Conservation (phyloP, 2,888 invertebrate genomes). For the Chrysopilus asiliformis region DNA sequence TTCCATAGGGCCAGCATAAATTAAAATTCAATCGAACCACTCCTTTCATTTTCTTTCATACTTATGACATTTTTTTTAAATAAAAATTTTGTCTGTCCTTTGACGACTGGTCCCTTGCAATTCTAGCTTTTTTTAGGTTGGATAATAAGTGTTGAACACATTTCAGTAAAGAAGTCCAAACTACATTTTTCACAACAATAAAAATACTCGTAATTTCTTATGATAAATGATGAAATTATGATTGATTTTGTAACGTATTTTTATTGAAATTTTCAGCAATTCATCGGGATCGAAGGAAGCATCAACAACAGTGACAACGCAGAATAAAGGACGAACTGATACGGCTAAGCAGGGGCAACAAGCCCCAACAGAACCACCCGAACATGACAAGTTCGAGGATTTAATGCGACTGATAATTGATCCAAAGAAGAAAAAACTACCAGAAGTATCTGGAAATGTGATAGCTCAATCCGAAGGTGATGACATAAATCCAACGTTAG, state of each 20-base stretch:
- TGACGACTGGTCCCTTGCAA: no score
- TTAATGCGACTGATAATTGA: conserved; percentile 22
- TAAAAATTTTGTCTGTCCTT: no score
- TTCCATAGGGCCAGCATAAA: no score
- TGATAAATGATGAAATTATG: neutral
- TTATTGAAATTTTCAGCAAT: conserved; percentile 24
- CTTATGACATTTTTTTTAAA: no score
- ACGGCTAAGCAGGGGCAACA: conserved; percentile 19
- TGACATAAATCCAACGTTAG: conserved; percentile 56
- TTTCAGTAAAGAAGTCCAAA: no score
- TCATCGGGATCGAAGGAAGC: conserved; percentile 36
- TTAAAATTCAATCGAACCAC: no score
- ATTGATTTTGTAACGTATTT: neutral
- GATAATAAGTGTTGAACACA: no score
- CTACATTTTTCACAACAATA: no score
- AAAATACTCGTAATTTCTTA: no score
- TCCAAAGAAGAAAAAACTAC: conserved; percentile 14
- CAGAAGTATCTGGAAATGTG: conserved; percentile 27
- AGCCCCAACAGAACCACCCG: conserved; percentile 17
- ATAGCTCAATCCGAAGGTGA: conserved; percentile 39
- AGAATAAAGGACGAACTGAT: conserved; percentile 19
- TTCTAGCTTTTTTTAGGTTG: no score
- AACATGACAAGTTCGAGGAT: conserved; percentile 32
- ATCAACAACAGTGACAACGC: conserved; percentile 26
- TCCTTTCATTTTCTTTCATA: no score